Base-by-base conservation (phyloP, 2,113 vertebrate species). In the Mesembrinibis cayennensis region DNA sequence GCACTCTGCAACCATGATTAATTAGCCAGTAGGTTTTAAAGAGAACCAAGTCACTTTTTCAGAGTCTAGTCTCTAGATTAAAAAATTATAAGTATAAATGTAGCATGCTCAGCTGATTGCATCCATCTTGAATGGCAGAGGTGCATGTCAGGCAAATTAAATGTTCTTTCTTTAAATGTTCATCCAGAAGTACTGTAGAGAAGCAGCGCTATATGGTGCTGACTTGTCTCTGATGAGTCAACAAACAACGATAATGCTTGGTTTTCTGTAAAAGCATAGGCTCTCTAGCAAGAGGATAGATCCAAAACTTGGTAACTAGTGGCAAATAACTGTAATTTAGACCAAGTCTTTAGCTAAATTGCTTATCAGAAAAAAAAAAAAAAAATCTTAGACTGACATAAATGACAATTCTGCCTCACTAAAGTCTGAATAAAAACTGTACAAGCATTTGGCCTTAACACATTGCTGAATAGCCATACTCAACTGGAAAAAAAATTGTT, bases 1-100 rank as follows among this genome's bases (percentile, higher is more conserved):
- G 91, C 93, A 94, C 45, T 95, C 74, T 90, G 67, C 79, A 96
- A 49, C 69, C 36, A 66, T 91, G 88, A 97, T 96, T 96, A 96
- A 97, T 93, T 95, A 97, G 80, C 58, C 52, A n/a, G 74, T 6
- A 49, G 34, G 76, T 58, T 95, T 66, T 40, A 77, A 79, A 67
- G 69, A 26, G 26, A 95, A 91, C 21, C 16, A 65, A 96, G 65
- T 45, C 36, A 52, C 53, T 87, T 90, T 47, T 82, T 90, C 91
- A 90, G 26, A 88, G 34, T 11, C 11, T 26, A 36, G 44, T 47
- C 30, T 91, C 82, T 53, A 88, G 78, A 94, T 93, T 69, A 82
- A 91, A 85, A 89, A 80, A 56, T 23, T 52, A 6, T 20, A 69
- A 34, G 62, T 63, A 74, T 42, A 83, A 62, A 71, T 9, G 22